Evolutionary conservation across 2,797 vertebrate species (phyloP).

Genomic region (Poliocrania exsul): DNA sequence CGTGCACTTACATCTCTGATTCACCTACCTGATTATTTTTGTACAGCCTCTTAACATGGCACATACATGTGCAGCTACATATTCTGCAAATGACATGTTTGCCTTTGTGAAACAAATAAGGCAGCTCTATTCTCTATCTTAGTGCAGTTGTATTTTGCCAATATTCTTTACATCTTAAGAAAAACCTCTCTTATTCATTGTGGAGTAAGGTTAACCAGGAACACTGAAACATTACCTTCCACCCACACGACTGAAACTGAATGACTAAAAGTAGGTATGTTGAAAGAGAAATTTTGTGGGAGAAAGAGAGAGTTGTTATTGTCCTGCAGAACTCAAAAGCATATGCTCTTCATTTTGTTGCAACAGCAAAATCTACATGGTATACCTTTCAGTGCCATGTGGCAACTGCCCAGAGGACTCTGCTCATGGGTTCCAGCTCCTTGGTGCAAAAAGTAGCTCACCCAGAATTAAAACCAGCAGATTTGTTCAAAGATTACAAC

Average conservation of each 20-base stretch:
- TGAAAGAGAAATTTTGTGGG: not conserved
- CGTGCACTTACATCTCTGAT: not conserved
- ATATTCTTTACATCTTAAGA: not conserved
- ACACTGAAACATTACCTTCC: not conserved
- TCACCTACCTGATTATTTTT: not conserved
- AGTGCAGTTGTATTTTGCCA: not conserved
- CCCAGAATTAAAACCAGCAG: not conserved
- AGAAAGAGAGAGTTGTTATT: not conserved
- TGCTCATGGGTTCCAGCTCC: not conserved
- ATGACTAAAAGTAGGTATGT: not conserved
- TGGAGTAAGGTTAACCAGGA: not conserved
- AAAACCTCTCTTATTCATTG: not conserved
- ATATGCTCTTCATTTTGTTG: not conserved
- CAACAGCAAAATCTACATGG: fast-evolving
- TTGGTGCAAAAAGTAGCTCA: not conserved
- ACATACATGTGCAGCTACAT: not conserved
- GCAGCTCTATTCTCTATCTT: not conserved
- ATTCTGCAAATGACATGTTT: not conserved
- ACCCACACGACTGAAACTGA: not conserved
- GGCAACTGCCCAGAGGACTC: not conserved
- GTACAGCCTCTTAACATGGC: not conserved
- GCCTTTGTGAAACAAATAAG: not conserved
- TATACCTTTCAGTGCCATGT: not conserved
- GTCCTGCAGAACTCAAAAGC: not conserved
- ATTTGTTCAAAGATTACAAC: not conserved